phyloP scores from a whole-genome alignment of 2,113 vertebrate genomes.

The Macrotus californicus region DNA sequence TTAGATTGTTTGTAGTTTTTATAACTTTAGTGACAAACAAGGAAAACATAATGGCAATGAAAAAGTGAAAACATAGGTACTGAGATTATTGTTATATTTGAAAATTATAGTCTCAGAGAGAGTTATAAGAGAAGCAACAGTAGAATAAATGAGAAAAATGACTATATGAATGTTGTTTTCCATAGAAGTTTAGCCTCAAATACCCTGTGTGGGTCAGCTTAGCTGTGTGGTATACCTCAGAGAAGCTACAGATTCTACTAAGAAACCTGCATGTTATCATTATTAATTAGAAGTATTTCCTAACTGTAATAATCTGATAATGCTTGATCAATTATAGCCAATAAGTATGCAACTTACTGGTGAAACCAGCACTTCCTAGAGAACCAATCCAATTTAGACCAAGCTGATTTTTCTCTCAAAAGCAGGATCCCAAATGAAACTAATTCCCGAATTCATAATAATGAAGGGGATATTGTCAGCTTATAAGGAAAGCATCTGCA shows the following conservation, averaged over 20 bases:
- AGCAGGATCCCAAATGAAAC: neutral
- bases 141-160: slow-evolving; percentile 15
- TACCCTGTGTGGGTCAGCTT: neutral
- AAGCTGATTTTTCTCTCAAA: neutral
- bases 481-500: neutral
- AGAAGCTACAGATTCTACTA: neutral
- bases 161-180: neutral
- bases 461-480: neutral
- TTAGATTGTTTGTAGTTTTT: slow-evolving; percentile 41
- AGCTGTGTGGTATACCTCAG: neutral
- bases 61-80: neutral
- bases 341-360: neutral
- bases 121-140: neutral
- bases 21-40: slow-evolving; percentile 40
- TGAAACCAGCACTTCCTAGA: neutral
- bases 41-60: slow-evolving; percentile 25
- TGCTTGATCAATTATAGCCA: neutral
- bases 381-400: neutral
- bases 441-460: neutral
- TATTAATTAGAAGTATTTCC: slow-evolving; percentile 8
- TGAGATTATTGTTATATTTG: slow-evolving; percentile 37
- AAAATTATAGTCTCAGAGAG: slow-evolving; percentile 3
- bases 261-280: neutral
- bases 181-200: neutral
- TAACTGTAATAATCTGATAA: neutral